Percentiles rank a stretch among this genome's conserved stretches.
Conservation (phyloP, 2,888 invertebrate species). For the Petrolisthes cinctipes region DNA sequence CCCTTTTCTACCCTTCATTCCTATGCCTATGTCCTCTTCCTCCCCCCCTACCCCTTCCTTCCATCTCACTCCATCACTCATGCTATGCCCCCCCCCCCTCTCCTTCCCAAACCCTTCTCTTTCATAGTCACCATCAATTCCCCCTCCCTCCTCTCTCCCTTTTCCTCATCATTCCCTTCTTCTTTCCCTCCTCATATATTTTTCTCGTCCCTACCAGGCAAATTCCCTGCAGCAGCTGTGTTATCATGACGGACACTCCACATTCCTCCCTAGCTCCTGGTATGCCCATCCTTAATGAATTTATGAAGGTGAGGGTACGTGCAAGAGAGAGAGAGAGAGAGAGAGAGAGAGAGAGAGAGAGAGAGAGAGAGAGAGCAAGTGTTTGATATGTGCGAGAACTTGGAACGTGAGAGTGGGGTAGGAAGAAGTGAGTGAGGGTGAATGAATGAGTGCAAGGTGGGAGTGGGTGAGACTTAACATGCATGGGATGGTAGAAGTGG, state of each 20-base stretch:
- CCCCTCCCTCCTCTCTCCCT: background rate
- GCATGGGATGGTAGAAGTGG: background rate
- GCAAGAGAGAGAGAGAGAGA: slow-evolving; percentile 25
- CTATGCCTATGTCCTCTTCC: background rate
- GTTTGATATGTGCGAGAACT: background rate
- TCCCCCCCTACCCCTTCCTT: background rate
- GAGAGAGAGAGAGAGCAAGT: background rate
- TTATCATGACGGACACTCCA: too few relatives aligned
- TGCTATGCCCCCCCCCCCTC: background rate
- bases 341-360: slow-evolving; percentile 32
- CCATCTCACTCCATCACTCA: background rate
- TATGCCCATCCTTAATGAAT: background rate
- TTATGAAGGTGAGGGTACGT: background rate
- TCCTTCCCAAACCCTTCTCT: background rate
- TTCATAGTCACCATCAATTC: background rate
- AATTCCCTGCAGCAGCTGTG: too few relatives aligned
- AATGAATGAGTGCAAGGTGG: background rate
- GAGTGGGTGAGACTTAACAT: background rate
- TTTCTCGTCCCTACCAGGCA: too few relatives aligned
- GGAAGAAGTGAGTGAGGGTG: slow-evolving; percentile 3
- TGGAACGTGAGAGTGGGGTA: slow-evolving; percentile 1
- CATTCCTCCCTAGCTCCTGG: too few relatives aligned
- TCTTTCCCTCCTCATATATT: too few relatives aligned
- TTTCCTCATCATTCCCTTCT: background rate
- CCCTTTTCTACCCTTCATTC: background rate